Evolutionary conservation across 2,888 invertebrate genomes (phyloP).

Genomic region (Drosophila kanekoi): DNA sequence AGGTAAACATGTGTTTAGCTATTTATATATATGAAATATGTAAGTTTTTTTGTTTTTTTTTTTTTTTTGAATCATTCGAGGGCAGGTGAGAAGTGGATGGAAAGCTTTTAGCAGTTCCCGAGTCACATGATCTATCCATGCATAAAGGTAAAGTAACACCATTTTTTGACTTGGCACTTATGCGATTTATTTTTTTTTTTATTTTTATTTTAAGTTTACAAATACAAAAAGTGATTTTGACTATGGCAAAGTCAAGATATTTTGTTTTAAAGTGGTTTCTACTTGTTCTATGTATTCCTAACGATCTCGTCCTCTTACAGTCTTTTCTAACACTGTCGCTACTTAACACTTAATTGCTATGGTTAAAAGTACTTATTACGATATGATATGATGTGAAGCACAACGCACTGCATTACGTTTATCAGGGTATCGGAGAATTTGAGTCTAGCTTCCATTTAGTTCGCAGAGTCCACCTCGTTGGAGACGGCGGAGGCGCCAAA

Average conservation of each 20-base stretch:
- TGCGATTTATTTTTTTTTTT: constrained; percentile 41
- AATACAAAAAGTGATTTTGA: constrained; percentile 59
- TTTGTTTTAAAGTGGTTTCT: background rate
- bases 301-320: constrained; percentile 58
- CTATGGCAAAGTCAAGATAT: constrained; percentile 43
- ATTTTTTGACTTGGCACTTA: constrained; percentile 28
- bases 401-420: constrained; percentile 67
- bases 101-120: constrained; percentile 50
- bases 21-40: constrained; percentile 10
- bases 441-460: constrained; percentile 21
- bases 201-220: constrained; percentile 47
- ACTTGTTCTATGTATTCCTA: constrained; percentile 22
- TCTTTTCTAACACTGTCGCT: constrained; percentile 70
- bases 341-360: constrained; percentile 37
- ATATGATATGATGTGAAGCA: constrained; percentile 42
- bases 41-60: constrained; percentile 8
- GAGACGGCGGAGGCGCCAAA: constrained; percentile 44
- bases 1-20: background rate
- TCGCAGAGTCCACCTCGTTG: constrained; percentile 52
- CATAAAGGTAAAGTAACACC: constrained; percentile 29
- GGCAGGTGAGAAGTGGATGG: constrained; percentile 29
- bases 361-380: constrained; percentile 28
- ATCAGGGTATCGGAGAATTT: background rate
- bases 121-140: constrained; percentile 54
- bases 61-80: constrained; percentile 25